Conservation (phyloP, 1,140 invertebrate species). For the Panagrolaimus sp. region DNA sequence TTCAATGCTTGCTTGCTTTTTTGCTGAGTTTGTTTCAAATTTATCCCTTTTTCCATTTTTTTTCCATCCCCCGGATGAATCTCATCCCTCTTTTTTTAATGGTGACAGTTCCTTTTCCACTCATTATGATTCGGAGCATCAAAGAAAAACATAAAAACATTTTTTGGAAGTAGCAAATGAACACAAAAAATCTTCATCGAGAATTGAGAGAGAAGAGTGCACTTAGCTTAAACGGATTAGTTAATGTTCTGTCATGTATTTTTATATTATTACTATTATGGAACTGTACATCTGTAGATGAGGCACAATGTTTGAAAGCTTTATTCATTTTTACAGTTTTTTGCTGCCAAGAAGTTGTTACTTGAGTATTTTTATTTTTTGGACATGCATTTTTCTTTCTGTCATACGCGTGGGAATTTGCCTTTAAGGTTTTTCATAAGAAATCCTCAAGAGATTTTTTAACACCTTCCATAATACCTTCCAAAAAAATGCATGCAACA, state of each 20-base stretch:
- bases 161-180: background rate
- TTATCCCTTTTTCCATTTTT: background rate
- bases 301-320: no score
- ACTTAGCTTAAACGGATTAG: conserved; percentile 14
- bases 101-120: background rate
- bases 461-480: no score
- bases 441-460: no score
- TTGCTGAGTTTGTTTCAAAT: conserved; percentile 2
- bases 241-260: background rate
- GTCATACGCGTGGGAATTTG: no score
- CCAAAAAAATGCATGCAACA: no score
- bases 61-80: conserved; percentile 6
- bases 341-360: no score
- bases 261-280: no score
- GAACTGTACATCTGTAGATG: no score
- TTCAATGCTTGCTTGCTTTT: background rate
- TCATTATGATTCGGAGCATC: background rate
- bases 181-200: conserved; percentile 4
- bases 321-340: no score
- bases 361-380: no score
- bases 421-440: no score
- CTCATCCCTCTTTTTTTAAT: background rate
- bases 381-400: no score
- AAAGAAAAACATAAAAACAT: background rate
- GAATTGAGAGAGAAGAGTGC: background rate